These are phyloP conservation scores for Scytalopus superciliaris DNA, from an alignment of 2,113 vertebrate species.

Conservation along the genomic window DNA sequence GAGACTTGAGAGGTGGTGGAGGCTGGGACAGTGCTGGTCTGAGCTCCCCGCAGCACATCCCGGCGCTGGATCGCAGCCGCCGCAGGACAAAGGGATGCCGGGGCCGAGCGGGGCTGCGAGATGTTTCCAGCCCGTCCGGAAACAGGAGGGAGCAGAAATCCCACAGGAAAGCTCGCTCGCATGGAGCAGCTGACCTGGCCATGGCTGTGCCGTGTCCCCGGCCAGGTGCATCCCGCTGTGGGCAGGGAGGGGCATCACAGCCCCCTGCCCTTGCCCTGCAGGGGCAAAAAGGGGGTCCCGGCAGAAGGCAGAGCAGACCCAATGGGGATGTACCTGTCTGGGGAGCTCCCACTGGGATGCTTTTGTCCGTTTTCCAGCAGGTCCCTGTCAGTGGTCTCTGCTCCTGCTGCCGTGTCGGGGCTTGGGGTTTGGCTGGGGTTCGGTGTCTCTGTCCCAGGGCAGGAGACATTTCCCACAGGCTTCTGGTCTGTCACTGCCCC, in stretches of 20 bases:
- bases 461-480: neutral
- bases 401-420: fast-evolving
- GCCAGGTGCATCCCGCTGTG: conserved; percentile 8
- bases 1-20: neutral
- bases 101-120: neutral
- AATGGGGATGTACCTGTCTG: neutral
- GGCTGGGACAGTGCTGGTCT: neutral
- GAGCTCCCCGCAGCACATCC: neutral
- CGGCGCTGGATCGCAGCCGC: neutral
- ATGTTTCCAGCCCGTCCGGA: conserved; percentile 26
- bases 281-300: neutral
- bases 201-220: fast-evolving
- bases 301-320: neutral
- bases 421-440: neutral
- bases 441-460: fast-evolving
- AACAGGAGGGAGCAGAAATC: conserved; percentile 33
- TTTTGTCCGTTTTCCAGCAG: neutral
- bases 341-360: neutral
- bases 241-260: neutral
- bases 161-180: conserved; percentile 38
- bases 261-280: neutral
- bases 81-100: neutral
- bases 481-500: neutral
- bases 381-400: fast-evolving
- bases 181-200: neutral